A percentile compares a stretch with the other conserved stretches of the same genome.
phyloP scores from a whole-genome alignment of 2,888 invertebrate species.

The Bombyx huttoni region DNA sequence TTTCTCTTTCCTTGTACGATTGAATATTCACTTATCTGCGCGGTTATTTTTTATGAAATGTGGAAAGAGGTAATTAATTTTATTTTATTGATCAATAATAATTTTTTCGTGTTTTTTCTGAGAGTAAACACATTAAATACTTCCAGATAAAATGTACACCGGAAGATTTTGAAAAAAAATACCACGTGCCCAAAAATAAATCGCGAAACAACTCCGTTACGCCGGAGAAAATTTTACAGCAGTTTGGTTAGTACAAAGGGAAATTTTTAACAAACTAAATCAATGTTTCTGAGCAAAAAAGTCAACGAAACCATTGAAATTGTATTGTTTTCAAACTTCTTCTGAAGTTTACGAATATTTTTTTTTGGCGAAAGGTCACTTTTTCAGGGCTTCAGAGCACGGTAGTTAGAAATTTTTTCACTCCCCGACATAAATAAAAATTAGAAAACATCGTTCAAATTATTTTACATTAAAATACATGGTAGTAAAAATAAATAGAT shows the following conservation, averaged over 20 bases:
- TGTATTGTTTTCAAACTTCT: not conserved
- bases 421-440: no score
- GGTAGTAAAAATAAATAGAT: no score
- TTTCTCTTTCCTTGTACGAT: slow-evolving; percentile 92
- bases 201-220: slow-evolving; percentile 63
- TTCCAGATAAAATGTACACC: slow-evolving; percentile 62
- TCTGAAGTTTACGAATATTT: not conserved
- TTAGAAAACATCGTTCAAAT: no score
- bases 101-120: not conserved
- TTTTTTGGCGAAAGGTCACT: not conserved
- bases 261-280: not conserved
- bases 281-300: not conserved
- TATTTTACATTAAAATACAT: no score
- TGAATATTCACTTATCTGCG: slow-evolving; percentile 92
- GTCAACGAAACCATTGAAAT: not conserved
- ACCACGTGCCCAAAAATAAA: slow-evolving; percentile 41
- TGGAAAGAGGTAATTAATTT: slow-evolving; percentile 81
- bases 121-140: not conserved
- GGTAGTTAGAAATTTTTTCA: no score
- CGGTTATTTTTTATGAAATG: slow-evolving; percentile 90
- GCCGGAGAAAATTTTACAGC: slow-evolving; percentile 64
- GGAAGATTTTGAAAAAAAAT: slow-evolving; percentile 59
- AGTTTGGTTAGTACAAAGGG: slow-evolving; percentile 41
- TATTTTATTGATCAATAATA: not conserved
- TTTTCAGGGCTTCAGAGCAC: not conserved